Evolutionary conservation across 2,797 vertebrate species (phyloP).

Genomic region (Sebastes cheni): DNA sequence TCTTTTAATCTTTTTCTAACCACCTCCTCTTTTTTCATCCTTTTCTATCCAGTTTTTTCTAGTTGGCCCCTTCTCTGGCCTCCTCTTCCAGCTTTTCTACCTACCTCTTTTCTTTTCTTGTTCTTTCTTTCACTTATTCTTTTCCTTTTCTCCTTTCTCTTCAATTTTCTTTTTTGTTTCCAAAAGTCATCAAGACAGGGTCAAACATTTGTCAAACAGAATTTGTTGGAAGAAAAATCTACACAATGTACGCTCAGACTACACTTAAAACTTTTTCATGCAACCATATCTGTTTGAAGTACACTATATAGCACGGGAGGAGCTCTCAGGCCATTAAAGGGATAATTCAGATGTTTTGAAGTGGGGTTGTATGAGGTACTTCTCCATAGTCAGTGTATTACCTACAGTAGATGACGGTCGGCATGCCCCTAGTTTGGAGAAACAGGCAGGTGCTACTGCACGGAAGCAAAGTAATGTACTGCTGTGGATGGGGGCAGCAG

Average conservation of each 20-base stretch:
- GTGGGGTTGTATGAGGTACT: neutral
- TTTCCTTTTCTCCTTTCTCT: neutral
- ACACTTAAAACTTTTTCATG: neutral
- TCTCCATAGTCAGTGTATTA: neutral
- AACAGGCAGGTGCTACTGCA: no score
- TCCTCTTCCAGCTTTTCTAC: neutral
- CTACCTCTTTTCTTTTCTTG: neutral
- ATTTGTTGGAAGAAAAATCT: neutral
- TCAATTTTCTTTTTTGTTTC: no score
- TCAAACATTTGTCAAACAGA: constrained; percentile 4
- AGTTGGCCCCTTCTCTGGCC: neutral
- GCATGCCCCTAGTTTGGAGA: no score
- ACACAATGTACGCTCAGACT: neutral
- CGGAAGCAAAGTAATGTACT: no score
- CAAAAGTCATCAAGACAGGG: neutral
- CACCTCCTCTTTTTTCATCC: neutral
- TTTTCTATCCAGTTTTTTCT: neutral
- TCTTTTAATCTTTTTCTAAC: constrained; percentile 17
- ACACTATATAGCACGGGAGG: neutral
- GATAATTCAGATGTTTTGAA: neutral
- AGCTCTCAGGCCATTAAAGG: neutral
- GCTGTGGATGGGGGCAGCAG: no score
- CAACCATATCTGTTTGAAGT: neutral
- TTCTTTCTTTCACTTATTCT: neutral
- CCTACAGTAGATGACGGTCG: no score